Evolutionary conservation across 2,888 invertebrate species (phyloP).

Genomic region (Dasypogon diadema): DNA sequence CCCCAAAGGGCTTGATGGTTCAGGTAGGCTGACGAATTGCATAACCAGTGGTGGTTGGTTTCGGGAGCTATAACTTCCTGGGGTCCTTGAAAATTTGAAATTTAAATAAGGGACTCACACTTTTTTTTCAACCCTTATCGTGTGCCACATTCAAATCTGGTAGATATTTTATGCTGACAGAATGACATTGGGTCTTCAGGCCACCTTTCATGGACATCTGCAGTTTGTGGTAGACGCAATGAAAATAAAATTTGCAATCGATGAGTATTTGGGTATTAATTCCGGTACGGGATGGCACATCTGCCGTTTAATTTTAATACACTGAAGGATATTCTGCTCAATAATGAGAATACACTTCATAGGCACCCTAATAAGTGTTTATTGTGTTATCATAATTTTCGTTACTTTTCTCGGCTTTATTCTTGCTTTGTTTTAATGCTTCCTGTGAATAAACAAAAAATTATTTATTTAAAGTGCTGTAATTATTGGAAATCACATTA

Average conservation of each 20-base stretch:
- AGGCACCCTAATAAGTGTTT: too few species aligned
- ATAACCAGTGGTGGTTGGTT: constrained; percentile 44
- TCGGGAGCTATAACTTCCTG: constrained; percentile 34
- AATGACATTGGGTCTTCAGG: constrained; percentile 52
- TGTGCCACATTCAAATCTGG: constrained; percentile 54
- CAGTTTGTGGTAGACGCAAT: constrained; percentile 59
- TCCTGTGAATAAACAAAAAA: background rate
- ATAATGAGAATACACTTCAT: too few species aligned
- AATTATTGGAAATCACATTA: background rate
- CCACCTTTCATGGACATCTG: constrained; percentile 65
- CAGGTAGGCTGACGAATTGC: constrained; percentile 53
- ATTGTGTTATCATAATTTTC: too few species aligned
- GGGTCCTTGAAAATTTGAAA: constrained; percentile 53
- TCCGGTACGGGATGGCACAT: background rate
- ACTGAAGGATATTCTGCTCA: too few species aligned
- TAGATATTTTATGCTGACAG: constrained; percentile 29
- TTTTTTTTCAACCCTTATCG: constrained; percentile 52
- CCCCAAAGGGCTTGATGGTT: background rate
- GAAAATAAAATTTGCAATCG: constrained; percentile 58
- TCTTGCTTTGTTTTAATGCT: too few species aligned
- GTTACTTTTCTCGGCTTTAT: too few species aligned
- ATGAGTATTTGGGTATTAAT: constrained; percentile 29
- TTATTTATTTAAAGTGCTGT: background rate
- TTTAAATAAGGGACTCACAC: constrained; percentile 53
- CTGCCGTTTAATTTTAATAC: constrained; percentile 22